Evolutionary conservation across 2,888 invertebrate species (phyloP), one percentile per base, ranked within the genome.

Genomic region (Harpagoxenus sublaevis): DNA sequence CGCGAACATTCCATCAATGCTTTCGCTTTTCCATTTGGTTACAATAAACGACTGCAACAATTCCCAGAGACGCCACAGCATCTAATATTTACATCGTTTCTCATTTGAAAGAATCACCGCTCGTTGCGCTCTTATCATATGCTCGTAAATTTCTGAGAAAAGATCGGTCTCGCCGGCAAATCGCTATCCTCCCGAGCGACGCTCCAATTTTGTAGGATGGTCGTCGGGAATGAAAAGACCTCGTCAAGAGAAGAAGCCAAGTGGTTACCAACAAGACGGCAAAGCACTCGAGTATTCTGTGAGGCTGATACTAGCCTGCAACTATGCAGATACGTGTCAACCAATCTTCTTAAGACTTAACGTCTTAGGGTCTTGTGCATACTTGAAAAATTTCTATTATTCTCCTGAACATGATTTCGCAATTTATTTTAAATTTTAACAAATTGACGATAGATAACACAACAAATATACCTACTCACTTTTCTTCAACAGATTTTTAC

Each of bases 261-360:
- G 84, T 84, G 83, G 68, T 74, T 83, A 83, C 68, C 51, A 73
- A 60, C 74, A 60, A 82, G 62, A 53, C 60, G 63, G 35, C 57
- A 57, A 74, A 83, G 68, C 77, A 78, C 57, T 75, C 51, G 39
- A 75, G 51, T 53, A 78, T 83, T 84, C 70, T 12, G 71, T 18
- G 48, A 79, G 35, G 53, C 70, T 70, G 86, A 86, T 88, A 88
- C 31, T 81, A 68, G 77, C 68, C 81, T 85, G 88, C 74, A 48
- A 82, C 70, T 86, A 85, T 66, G 83, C 66, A 88, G 88, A 88
- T 88, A 88, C 39, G 70, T 70, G 82, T 83, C 74, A 39, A 60
- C 60, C 48, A 63, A 82, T 74, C 73, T 70, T 71, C 77, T 71
- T n/a, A n/a, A n/a, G n/a, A n/a, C n/a, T n/a, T 84, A 48, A 35